Base-by-base conservation (phyloP, 2,888 invertebrate species). In the Megalurothrips usitatus region DNA sequence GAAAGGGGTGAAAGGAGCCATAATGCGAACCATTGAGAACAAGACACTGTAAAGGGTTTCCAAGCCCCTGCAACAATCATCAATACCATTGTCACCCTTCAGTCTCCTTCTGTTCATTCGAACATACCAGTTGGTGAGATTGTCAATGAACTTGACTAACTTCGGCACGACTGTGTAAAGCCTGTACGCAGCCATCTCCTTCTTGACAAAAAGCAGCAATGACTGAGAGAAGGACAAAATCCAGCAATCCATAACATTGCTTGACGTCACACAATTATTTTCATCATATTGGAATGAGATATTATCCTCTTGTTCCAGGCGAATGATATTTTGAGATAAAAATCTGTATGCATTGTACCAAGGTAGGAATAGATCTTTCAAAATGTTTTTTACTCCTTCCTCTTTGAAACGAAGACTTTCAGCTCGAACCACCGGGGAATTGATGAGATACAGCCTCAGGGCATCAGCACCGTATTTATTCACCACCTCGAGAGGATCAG, bases 71-170 rank as follows among this genome's bases (percentile, higher is more conserved):
- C 92, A 90, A 85, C 96, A 96, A 86, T 99, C 98, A 49, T 91
- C 90, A 3, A 90, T 86, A 0, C 96, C 96, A 83, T 90, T 90
- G 86, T 98, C 97, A 75, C 98, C 98, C 89, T 98, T 99, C 82
- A 99, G 91, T 80, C 99, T 91, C 85, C 93, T 94, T 81, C 99
- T 91, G 87, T 99, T 99, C 92, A 99, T 94, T 83, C 99, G 91
- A 49, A 99, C 97, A 87, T 99, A 99, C 98, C 98, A 98, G 87
- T 99, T 99, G 48, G 99, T 99, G 6, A 99, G 91, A 86, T 98
- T 96, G 86, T 99, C 98, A 84, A 99, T 96, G 87, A 97, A 99
- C 86, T 97, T 97, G 0, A 98, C 94, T 78, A 99, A 89, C 81
- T 94, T 90, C 0, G 98, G 98, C 14, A 98, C 94, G 14, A 99